These are phyloP conservation scores for Temnothorax rugatulus DNA, from an alignment of 2,888 invertebrate genomes.

Conservation along the genomic window DNA sequence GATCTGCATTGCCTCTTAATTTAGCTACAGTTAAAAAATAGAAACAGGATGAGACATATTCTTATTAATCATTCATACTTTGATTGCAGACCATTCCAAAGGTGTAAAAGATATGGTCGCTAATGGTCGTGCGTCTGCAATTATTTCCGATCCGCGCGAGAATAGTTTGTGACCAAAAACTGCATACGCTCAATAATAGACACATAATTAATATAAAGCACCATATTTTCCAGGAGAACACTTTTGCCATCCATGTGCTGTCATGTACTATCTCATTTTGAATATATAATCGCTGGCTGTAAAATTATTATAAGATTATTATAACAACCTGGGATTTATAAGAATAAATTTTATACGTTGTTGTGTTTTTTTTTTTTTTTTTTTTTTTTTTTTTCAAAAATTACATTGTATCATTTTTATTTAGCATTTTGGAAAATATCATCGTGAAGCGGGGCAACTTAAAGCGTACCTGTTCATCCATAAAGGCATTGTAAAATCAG, in stretches of 20 bases:
- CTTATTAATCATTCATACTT: conserved; percentile 56
- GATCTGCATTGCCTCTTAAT: not conserved
- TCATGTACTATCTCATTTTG: conserved; percentile 41
- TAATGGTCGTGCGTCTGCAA: not conserved
- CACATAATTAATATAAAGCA: conserved; percentile 44
- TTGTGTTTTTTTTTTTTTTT: no score
- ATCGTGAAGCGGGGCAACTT: not conserved
- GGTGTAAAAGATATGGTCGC: conserved; percentile 73
- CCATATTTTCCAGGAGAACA: conserved; percentile 73
- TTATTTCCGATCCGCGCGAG: not conserved
- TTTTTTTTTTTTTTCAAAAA: not conserved
- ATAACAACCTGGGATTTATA: not conserved
- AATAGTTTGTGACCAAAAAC: conserved; percentile 59
- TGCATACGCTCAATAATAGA: conserved; percentile 59
- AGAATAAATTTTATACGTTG: not conserved
- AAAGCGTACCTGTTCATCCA: conserved; percentile 55
- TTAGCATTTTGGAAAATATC: not conserved
- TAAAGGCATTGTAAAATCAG: conserved; percentile 59
- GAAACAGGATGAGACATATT: not conserved
- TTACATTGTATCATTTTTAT: not conserved
- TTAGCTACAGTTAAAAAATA: not conserved
- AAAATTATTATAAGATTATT: conserved; percentile 8
- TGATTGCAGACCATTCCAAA: conserved; percentile 73
- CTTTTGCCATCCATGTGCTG: conserved; percentile 70
- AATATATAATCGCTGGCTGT: conserved; percentile 59